A percentile compares a stretch with the other conserved stretches of the same genome.
Evolutionary conservation across 2,888 invertebrate species (phyloP).

Genomic region (Charanyca ferruginea): DNA sequence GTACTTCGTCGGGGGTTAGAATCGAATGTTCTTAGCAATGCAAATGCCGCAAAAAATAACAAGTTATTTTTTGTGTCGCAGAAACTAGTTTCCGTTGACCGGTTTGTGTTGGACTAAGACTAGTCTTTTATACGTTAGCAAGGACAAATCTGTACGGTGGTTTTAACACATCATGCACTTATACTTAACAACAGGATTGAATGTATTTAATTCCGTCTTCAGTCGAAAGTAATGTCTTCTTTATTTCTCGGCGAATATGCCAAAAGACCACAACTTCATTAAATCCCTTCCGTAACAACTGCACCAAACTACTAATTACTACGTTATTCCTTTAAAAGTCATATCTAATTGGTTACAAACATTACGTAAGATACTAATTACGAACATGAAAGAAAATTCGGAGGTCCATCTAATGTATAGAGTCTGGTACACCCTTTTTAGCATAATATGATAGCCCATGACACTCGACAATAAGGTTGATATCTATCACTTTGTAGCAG

Average conservation of each 20-base stretch:
- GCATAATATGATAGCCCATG: too few species aligned
- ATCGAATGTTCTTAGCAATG: slow-evolving; percentile 46
- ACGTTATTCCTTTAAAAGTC: too few species aligned
- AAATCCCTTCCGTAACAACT: too few species aligned
- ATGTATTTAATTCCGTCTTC: background rate
- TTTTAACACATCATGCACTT: slow-evolving; percentile 28
- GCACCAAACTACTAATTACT: too few species aligned
- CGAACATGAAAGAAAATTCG: too few species aligned
- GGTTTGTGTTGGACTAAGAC: slow-evolving; percentile 60
- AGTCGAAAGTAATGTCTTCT: background rate
- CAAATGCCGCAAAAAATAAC: slow-evolving; percentile 55
- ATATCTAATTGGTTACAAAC: too few species aligned
- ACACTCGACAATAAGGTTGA: too few species aligned
- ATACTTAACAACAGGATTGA: slow-evolving; percentile 25
- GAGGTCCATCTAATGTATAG: too few species aligned
- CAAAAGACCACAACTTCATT: too few species aligned
- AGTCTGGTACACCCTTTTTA: too few species aligned
- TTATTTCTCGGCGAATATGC: background rate
- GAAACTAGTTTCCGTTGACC: slow-evolving; percentile 69
- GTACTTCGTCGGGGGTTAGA: slow-evolving; percentile 9
- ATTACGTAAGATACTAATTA: too few species aligned
- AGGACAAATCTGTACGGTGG: slow-evolving; percentile 65
- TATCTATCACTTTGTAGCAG: too few species aligned
- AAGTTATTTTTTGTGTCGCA: slow-evolving; percentile 68
- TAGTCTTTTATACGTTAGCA: slow-evolving; percentile 70